phyloP scores from a whole-genome alignment of 2,888 invertebrate species.

The Harmothoe impar region DNA sequence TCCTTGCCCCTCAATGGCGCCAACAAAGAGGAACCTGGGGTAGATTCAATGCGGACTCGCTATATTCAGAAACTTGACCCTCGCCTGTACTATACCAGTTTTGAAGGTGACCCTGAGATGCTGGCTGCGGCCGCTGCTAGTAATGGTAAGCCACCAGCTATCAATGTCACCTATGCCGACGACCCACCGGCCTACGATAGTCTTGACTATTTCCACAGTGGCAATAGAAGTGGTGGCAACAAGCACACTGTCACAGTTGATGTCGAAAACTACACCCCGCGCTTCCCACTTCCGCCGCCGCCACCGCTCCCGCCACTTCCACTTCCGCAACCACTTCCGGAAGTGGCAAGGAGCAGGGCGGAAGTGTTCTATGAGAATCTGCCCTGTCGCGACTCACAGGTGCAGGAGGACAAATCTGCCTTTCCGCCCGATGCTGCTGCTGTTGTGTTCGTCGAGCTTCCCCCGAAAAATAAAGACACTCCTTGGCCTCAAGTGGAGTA shows the following conservation, averaged over 20 bases:
- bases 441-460: conserved; percentile 61
- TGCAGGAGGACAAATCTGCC: conserved; percentile 19
- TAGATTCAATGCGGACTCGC: conserved; percentile 50
- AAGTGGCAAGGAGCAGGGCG: not conserved
- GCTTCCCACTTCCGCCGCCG: not conserved
- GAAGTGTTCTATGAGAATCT: conserved; percentile 34
- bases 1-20: not conserved
- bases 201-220: not conserved
- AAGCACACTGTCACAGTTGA: conserved; percentile 38
- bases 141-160: conserved; percentile 55
- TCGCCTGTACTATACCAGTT: conserved; percentile 46
- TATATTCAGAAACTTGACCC: conserved; percentile 62
- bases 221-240: not conserved
- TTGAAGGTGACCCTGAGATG: conserved; percentile 26
- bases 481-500: conserved; percentile 33
- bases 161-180: conserved; percentile 56
- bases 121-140: not conserved
- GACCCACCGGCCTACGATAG: conserved; percentile 65
- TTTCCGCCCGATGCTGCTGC: conserved; percentile 49
- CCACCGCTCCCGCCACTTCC: not conserved
- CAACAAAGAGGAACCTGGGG: conserved; percentile 50
- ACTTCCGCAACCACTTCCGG: not conserved
- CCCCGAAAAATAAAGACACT: conserved; percentile 28
- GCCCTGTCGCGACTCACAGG: conserved; percentile 1
- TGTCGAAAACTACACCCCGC: not conserved